These are phyloP conservation scores for Leptopterna dolabrata DNA, from an alignment of 2,888 invertebrate genomes.

Conservation along the genomic window DNA sequence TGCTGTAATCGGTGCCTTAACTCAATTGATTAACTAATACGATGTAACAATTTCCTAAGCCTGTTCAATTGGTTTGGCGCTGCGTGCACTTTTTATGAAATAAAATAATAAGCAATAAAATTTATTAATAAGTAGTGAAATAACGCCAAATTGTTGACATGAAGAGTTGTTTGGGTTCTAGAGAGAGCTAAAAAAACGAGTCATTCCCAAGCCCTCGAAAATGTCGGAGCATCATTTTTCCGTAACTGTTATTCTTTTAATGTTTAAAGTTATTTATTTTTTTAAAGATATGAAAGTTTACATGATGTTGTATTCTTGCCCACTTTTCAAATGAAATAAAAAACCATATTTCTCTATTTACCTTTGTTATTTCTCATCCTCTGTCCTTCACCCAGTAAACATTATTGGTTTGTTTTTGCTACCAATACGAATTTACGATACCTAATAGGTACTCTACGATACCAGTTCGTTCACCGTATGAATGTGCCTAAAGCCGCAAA, in stretches of 20 bases:
- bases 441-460: too few species aligned
- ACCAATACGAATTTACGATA: too few species aligned
- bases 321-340: not conserved
- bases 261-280: constrained; percentile 38
- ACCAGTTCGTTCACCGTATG: too few species aligned
- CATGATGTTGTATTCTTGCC: constrained; percentile 34
- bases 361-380: not conserved
- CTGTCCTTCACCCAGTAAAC: too few species aligned
- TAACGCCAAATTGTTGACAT: not conserved
- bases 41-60: not conserved
- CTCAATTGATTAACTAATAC: not conserved
- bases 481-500: too few species aligned
- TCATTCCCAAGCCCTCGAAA: not conserved
- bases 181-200: not conserved
- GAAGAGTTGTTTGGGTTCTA: not conserved
- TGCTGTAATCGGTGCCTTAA: not conserved
- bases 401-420: too few species aligned
- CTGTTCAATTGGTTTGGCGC: not conserved
- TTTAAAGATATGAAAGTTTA: constrained; percentile 20
- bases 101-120: not conserved
- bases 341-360: constrained; percentile 8
- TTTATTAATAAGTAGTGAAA: not conserved
- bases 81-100: not conserved
- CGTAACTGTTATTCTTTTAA: not conserved
- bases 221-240: not conserved